Evolutionary conservation across 2,888 invertebrate species (phyloP).

Genomic region (Spisula subtruncata): DNA sequence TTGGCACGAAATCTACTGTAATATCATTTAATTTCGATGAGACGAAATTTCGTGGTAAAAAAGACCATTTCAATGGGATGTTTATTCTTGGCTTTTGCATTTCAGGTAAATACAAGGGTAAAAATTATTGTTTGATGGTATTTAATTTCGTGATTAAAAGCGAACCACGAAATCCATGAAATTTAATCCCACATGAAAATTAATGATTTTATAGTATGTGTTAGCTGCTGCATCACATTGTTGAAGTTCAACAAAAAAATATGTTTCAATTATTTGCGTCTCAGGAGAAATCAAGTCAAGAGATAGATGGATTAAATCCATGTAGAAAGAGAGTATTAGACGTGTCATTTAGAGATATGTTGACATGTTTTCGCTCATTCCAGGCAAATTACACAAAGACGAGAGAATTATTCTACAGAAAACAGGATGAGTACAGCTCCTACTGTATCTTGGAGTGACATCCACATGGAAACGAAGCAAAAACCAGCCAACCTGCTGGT

Average conservation of each 20-base stretch:
- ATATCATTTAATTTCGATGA: too few species aligned
- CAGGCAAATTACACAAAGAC: not conserved
- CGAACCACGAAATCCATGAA: too few species aligned
- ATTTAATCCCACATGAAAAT: too few species aligned
- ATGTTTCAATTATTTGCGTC: not conserved
- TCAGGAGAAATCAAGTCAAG: not conserved
- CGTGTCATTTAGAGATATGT: not conserved
- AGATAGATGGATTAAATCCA: constrained; percentile 21
- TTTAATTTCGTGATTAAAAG: too few species aligned
- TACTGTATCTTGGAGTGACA: not conserved
- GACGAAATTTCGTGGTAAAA: too few species aligned
- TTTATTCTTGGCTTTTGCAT: too few species aligned
- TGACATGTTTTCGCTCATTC: not conserved
- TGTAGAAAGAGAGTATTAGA: not conserved
- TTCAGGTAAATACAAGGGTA: too few species aligned
- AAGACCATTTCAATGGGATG: too few species aligned
- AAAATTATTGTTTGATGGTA: too few species aligned
- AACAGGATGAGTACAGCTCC: not conserved
- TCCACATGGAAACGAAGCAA: too few species aligned
- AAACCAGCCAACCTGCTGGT: too few species aligned
- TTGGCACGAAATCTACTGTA: not conserved
- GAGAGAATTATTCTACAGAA: not conserved
- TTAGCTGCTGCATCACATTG: not conserved
- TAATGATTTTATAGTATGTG: too few species aligned
- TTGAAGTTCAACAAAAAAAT: not conserved